Conservation (phyloP, 2,797 vertebrate genomes). For the Rhabdophis nuchalis region DNA sequence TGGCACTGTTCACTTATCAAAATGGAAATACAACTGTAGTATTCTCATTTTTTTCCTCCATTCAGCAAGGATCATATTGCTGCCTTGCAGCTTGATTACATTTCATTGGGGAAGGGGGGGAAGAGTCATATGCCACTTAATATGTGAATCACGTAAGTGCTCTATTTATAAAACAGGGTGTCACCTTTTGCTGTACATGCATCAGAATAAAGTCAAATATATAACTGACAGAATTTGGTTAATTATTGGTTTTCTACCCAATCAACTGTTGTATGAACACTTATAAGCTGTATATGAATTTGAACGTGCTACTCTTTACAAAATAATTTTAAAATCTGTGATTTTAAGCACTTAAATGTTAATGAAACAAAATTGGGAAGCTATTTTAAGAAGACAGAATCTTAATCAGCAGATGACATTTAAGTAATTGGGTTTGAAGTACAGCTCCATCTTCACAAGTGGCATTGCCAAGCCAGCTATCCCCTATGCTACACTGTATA, state of each 20-base stretch:
- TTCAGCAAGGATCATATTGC: neutral
- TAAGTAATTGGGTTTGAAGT: neutral
- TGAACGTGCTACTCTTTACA: neutral
- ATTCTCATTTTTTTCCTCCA: neutral
- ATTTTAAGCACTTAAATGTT: neutral
- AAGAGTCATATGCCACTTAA: neutral
- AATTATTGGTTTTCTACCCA: neutral
- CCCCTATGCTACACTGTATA: neutral
- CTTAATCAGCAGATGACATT: neutral
- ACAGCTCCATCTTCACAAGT: neutral
- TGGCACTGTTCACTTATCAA: neutral
- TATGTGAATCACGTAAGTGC: slow-evolving; percentile 34
- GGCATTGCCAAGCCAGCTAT: neutral
- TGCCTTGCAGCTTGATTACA: neutral
- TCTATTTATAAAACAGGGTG: slow-evolving; percentile 39
- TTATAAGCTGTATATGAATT: neutral
- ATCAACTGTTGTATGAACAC: neutral
- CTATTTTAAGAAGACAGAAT: neutral
- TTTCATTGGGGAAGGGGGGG: neutral
- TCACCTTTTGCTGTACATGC: neutral
- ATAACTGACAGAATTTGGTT: neutral
- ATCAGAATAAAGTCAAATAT: slow-evolving; percentile 38
- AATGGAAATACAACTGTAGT: neutral
- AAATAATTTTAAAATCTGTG: neutral
- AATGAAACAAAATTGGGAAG: neutral